Base-by-base conservation (phyloP, 1,140 invertebrate species). In the Drosophila equinoxialis region DNA sequence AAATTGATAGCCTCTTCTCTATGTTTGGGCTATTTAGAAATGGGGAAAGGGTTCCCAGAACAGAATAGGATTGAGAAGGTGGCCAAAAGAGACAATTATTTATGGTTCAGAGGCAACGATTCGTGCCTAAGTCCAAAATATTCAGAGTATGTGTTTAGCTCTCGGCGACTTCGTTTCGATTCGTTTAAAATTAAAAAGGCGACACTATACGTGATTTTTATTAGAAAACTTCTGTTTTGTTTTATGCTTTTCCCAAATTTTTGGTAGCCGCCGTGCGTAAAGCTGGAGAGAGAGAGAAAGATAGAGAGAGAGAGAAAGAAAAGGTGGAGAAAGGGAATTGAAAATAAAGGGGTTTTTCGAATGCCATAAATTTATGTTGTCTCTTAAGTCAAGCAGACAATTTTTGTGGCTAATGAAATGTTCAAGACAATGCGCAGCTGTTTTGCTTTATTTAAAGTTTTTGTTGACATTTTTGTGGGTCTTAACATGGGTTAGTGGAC, bases 201-300 rank as follows among this genome's bases (percentile, higher is more conserved):
- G 83, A 86, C 83, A 86, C 59, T 74, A 87, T 86, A 86, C 83
- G 83, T 86, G 83, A 86, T 83, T 83, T 87, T 83, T 87, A 83
- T 87, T 79, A 61, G 83, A 86, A 86, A 85, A 87, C 54, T 77
- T 71, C 69, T 55, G 67, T 63, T 71, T 48, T 60, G 54, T 58
- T 63, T 65, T 41, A 45, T 55, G 20, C 55, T 65, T 68, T 66
- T 66, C 83, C 83, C 87, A 89, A 87, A 37, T 37, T 11, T 79
- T 86, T 87, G 63, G 74, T 85, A 84, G 64, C 69, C 66, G 14
- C 39, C 17, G 33, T 63, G 65, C 62, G 72, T 76, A 71, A 41
- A 63, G 63, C 23, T 1, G 20, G 33, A 66, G 62, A 51, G 63
- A 66, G 23, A 35, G 37, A 66, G 20, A 20, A 1, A 26, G 33